Evolutionary conservation across 2,888 invertebrate genomes (phyloP).

Genomic region (Pammene aurita): DNA sequence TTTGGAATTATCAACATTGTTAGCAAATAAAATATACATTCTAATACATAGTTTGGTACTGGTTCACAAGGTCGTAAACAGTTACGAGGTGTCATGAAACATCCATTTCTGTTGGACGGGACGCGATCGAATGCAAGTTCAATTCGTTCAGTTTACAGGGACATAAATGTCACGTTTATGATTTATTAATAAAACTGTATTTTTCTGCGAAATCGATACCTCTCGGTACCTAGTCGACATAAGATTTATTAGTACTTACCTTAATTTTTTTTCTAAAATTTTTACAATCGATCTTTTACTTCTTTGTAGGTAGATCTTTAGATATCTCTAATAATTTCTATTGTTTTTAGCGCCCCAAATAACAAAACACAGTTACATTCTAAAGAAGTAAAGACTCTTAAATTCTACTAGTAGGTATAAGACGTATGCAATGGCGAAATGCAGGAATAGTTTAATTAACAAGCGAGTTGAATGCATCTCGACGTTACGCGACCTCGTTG

Average conservation of each 20-base stretch:
- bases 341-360: too few relatives aligned
- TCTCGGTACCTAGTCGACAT: too few relatives aligned
- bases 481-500: constrained; percentile 34
- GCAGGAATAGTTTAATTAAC: constrained; percentile 39
- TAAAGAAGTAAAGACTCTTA: neutral
- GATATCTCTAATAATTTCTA: too few relatives aligned
- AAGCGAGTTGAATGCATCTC: constrained; percentile 39
- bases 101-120: neutral
- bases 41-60: neutral
- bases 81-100: constrained; percentile 10
- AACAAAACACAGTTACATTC: too few relatives aligned
- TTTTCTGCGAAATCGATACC: too few relatives aligned
- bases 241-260: too few relatives aligned
- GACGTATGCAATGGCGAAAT: constrained; percentile 15
- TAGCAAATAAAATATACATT: constrained; percentile 8
- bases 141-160: too few relatives aligned
- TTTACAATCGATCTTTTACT: too few relatives aligned
- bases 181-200: neutral
- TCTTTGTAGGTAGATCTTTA: too few relatives aligned
- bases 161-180: neutral
- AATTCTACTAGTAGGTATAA: neutral
- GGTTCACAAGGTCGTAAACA: constrained; percentile 8
- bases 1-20: neutral
- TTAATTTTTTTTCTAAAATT: too few relatives aligned
- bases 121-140: neutral